Evolutionary conservation across 2,113 vertebrate genomes (phyloP).

Genomic region (Seriola aureovittata): DNA sequence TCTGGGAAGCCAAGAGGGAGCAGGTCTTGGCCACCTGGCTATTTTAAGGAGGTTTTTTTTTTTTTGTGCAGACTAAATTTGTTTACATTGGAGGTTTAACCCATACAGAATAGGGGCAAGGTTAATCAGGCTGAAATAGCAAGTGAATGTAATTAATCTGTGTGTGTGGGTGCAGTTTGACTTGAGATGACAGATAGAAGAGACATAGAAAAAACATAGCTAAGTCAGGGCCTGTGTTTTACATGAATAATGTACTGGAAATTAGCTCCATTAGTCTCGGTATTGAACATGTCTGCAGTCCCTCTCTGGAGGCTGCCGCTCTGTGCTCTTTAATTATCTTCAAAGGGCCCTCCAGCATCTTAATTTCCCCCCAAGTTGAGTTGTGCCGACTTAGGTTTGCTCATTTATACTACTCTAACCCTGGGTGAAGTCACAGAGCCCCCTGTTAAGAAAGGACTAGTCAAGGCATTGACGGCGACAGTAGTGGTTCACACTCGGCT

Average conservation of each 20-base stretch:
- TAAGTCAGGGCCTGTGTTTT: constrained; percentile 78
- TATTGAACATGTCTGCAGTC: constrained; percentile 82
- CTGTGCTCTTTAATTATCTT: constrained; percentile 87
- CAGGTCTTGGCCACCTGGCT: not conserved
- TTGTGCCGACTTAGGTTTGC: constrained; percentile 72
- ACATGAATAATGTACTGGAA: constrained; percentile 86
- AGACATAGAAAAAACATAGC: constrained; percentile 56
- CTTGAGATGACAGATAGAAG: constrained; percentile 48
- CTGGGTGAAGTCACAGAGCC: constrained; percentile 59
- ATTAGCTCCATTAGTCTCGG: constrained; percentile 85
- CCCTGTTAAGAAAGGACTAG: constrained; percentile 39
- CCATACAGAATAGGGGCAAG: constrained; percentile 20
- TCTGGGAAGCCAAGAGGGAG: constrained; percentile 9
- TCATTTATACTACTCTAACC: constrained; percentile 75
- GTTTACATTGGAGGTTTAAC: constrained; percentile 49
- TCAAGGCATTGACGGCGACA: constrained; percentile 28
- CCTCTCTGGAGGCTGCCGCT: constrained; percentile 81
- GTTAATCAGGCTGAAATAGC: constrained; percentile 60
- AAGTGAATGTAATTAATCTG: constrained; percentile 34
- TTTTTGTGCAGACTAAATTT: constrained; percentile 47
- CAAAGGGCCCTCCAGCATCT: constrained; percentile 84
- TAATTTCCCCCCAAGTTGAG: constrained; percentile 81
- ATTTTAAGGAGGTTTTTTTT: constrained; percentile 10
- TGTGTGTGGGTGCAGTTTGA: constrained; percentile 15
- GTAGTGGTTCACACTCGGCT: constrained; percentile 58